Percentiles rank a stretch among this genome's conserved stretches.
These are phyloP conservation scores for Urocolius indicus DNA, from an alignment of 2,113 vertebrate genomes.

Conservation along the genomic window DNA sequence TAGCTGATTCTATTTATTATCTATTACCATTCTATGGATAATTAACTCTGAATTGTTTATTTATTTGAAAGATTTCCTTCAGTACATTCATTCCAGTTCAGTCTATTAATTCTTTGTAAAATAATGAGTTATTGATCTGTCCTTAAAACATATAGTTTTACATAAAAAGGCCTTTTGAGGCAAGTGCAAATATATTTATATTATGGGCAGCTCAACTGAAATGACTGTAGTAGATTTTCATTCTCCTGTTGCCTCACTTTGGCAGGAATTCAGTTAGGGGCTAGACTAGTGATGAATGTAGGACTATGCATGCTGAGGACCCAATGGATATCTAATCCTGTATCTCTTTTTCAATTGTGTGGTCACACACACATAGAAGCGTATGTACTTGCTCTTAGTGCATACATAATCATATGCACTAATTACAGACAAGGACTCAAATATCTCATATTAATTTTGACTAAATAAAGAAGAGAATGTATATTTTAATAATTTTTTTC, in stretches of 20 bases:
- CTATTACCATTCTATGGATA: neutral
- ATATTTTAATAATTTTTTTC: neutral
- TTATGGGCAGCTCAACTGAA: neutral
- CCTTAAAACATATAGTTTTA: neutral
- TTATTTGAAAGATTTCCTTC: neutral
- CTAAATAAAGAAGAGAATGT: neutral
- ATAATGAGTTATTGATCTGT: neutral
- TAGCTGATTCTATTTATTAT: neutral
- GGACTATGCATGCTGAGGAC: neutral
- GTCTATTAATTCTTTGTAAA: neutral
- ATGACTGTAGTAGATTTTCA: neutral
- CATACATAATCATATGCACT: neutral
- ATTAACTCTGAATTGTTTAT: neutral
- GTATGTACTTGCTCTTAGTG: neutral
- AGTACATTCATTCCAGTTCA: neutral
- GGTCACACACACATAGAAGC: neutral
- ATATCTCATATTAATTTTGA: neutral
- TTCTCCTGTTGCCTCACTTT: neutral
- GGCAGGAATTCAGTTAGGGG: neutral
- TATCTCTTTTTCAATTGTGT: neutral
- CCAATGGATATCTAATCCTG: neutral
- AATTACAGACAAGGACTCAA: neutral
- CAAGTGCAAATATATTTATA: neutral
- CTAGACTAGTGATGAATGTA: neutral
- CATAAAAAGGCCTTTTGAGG: neutral